These are phyloP conservation scores for Dicrostonyx torquatus DNA, from an alignment of 2,797 vertebrate genomes.

Conservation along the genomic window DNA sequence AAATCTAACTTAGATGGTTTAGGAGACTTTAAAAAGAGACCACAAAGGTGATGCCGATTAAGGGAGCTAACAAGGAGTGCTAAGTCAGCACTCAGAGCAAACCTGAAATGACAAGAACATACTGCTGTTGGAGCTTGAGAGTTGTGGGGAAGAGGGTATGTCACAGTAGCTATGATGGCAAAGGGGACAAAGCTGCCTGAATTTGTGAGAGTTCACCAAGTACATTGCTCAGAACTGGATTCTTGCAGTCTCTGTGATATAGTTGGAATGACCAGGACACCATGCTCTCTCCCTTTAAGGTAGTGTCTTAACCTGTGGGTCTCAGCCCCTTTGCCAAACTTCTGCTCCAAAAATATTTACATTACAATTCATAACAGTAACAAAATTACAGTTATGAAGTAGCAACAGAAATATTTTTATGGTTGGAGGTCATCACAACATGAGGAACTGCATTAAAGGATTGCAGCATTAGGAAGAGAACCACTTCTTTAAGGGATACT, in stretches of 20 bases:
- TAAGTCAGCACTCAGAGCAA: background rate
- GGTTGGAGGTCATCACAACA: background rate
- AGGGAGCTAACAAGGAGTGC: background rate
- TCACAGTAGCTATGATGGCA: background rate
- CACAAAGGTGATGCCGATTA: background rate
- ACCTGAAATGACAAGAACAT: background rate
- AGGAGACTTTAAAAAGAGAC: slow-evolving; percentile 3
- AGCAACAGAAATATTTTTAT: background rate
- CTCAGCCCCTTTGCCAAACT: background rate
- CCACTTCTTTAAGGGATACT: background rate
- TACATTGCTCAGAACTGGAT: background rate
- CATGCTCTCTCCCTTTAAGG: background rate
- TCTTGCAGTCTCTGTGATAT: background rate
- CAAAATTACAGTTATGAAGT: background rate
- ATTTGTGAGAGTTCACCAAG: slow-evolving; percentile 3
- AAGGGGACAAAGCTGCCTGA: background rate
- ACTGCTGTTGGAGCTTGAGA: background rate
- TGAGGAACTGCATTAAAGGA: background rate
- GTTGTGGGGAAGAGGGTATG: background rate
- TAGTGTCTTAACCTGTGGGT: background rate
- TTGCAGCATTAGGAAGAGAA: background rate
- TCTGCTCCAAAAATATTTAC: background rate
- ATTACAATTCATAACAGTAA: background rate
- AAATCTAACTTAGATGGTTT: background rate
- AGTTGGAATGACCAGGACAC: background rate